Evolutionary conservation across 2,113 vertebrate genomes (phyloP).

Genomic region (Urocitellus parryii): DNA sequence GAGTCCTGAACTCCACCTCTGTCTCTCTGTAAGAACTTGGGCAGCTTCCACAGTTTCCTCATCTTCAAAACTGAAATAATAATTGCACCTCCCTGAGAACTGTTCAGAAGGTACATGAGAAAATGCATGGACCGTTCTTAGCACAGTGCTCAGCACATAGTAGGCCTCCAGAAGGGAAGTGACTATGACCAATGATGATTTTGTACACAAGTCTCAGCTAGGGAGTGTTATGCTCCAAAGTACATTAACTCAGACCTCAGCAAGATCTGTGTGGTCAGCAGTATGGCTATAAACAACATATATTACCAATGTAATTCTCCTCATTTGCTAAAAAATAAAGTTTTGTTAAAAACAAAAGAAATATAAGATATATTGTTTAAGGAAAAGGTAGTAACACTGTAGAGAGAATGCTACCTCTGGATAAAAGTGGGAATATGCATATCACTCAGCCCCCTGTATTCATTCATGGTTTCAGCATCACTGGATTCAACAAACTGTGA

Average conservation of each 20-base stretch:
- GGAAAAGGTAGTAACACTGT: background rate
- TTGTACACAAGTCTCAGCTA: background rate
- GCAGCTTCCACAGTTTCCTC: no score
- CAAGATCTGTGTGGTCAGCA: background rate
- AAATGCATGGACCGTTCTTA: no score
- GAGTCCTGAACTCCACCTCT: no score
- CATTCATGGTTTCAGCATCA: background rate
- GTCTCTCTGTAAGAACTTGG: no score
- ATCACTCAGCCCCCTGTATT: background rate
- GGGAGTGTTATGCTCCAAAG: background rate
- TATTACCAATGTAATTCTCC: background rate
- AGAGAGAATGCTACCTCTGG: background rate
- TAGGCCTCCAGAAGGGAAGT: no score
- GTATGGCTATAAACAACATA: background rate
- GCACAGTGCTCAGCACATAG: no score
- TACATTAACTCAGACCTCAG: background rate
- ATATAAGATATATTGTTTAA: background rate
- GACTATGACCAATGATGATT: no score
- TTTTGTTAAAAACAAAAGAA: background rate
- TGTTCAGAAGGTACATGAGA: no score
- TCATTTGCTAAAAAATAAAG: background rate
- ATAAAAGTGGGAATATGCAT: background rate
- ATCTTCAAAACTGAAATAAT: no score
- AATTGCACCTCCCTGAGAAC: no score
- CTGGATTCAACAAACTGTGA: background rate